phyloP scores from a whole-genome alignment of 2,888 invertebrate genomes.

The Eupithecia centaureata region DNA sequence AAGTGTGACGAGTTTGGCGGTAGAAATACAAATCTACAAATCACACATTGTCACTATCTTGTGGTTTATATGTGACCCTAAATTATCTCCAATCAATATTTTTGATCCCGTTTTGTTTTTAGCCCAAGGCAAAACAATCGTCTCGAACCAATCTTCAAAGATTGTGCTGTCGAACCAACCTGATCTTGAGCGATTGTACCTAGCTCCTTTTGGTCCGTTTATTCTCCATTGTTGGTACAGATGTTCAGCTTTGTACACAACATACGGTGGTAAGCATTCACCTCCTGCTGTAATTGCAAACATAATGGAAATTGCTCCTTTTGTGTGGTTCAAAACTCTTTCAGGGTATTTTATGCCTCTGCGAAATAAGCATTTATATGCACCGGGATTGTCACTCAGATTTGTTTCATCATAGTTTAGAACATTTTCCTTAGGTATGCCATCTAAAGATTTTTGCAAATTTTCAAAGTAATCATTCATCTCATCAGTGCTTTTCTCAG shows the following conservation, averaged over 20 bases:
- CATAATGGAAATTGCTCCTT: constrained; percentile 39
- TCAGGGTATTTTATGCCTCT: constrained; percentile 32
- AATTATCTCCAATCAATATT: constrained; percentile 25
- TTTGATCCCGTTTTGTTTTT: constrained; percentile 44
- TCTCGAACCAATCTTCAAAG: constrained; percentile 43
- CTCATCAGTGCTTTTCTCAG: constrained; percentile 31
- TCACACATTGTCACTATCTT: constrained; percentile 46
- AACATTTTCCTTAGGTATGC: constrained; percentile 23
- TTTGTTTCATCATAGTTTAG: constrained; percentile 35
- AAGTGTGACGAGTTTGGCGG: constrained; percentile 50
- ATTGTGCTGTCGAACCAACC: constrained; percentile 43
- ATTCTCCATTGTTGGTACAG: constrained; percentile 31
- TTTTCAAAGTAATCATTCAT: constrained; percentile 18
- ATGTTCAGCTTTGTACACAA: constrained; percentile 36
- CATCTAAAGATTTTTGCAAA: constrained; percentile 22
- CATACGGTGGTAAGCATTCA: constrained; percentile 34
- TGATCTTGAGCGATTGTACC: constrained; percentile 40
- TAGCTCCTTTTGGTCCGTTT: constrained; percentile 31
- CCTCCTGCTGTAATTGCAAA: constrained; percentile 37
- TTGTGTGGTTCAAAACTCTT: constrained; percentile 36
- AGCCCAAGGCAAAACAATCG: constrained; percentile 36
- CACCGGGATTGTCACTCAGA: constrained; percentile 36
- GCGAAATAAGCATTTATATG: constrained; percentile 33
- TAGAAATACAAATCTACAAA: constrained; percentile 48
- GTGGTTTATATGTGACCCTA: constrained; percentile 40